phyloP scores from a whole-genome alignment of 1,140 invertebrate species.

The Diachasmimorpha longicaudata region DNA sequence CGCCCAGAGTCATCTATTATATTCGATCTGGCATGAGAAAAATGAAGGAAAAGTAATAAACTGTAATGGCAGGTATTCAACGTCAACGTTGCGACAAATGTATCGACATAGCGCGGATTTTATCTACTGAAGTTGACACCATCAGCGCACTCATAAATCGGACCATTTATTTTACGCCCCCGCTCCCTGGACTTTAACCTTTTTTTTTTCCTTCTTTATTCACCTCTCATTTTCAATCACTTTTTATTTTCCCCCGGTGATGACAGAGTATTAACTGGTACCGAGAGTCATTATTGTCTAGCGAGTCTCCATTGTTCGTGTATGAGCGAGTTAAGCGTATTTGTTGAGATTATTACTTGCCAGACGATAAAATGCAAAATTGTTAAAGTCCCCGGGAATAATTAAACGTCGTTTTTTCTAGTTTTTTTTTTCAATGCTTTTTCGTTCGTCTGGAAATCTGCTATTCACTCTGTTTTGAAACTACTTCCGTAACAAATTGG shows the following conservation, averaged over 20 bases:
- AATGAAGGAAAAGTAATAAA: slow-evolving; percentile 9
- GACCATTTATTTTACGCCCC: slow-evolving; percentile 48
- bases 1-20: not conserved
- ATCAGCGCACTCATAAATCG: slow-evolving; percentile 40
- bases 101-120: slow-evolving; percentile 40
- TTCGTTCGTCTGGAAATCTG: not conserved
- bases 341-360: slow-evolving; percentile 6
- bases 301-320: not conserved
- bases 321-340: not conserved
- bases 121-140: slow-evolving; percentile 39
- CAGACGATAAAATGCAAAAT: slow-evolving; percentile 50
- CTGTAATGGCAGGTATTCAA: slow-evolving; percentile 2
- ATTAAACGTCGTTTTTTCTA: slow-evolving; percentile 42
- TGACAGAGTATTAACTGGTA: slow-evolving; percentile 6
- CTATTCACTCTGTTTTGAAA: not conserved
- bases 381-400: slow-evolving; percentile 47
- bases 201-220: not conserved
- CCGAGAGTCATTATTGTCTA: not conserved
- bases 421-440: not conserved
- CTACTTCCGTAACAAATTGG: not conserved
- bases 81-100: slow-evolving; percentile 23
- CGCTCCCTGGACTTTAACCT: not conserved
- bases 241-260: not conserved
- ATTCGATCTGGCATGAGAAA: not conserved
- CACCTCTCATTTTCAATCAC: not conserved